Evolutionary conservation across 2,113 vertebrate genomes (phyloP).

Genomic region (Mustela lutreola): DNA sequence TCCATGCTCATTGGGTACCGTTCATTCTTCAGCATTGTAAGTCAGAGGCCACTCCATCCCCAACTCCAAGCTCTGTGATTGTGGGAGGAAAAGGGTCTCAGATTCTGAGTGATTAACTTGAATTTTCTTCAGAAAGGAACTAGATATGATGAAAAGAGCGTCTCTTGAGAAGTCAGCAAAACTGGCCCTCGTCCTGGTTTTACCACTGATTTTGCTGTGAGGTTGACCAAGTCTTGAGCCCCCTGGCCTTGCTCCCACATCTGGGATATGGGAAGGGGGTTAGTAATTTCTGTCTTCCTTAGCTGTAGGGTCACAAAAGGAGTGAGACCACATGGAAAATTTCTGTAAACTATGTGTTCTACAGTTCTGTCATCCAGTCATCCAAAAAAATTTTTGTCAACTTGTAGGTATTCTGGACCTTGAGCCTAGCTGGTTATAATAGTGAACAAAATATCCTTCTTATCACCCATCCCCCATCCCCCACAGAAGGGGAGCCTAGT

Average conservation of each 20-base stretch:
- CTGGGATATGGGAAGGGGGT: not conserved
- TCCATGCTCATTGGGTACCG: not conserved
- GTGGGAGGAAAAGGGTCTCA: not conserved
- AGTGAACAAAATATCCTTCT: not conserved
- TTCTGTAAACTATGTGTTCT: not conserved
- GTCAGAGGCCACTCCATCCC: not conserved
- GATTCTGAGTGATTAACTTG: not conserved
- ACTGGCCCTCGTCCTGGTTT: not conserved
- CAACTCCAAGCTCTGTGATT: not conserved
- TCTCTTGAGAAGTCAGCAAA: not conserved
- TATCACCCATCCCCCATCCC: accelerated
- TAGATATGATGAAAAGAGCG: not conserved
- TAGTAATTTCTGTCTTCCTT: not conserved
- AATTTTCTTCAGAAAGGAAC: not conserved
- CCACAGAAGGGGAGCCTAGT: not conserved
- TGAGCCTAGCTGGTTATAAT: conserved; percentile 16
- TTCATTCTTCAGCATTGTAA: not conserved
- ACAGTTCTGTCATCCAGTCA: not conserved
- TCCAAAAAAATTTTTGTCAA: not conserved
- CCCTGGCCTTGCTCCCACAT: not conserved
- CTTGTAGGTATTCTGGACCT: not conserved
- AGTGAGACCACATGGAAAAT: not conserved
- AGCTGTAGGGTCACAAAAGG: not conserved
- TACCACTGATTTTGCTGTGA: not conserved
- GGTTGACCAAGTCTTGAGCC: not conserved